Evolutionary conservation across 1,140 invertebrate genomes (phyloP), one percentile per base, ranked within the genome.

Genomic region (Diuraphis noxia): DNA sequence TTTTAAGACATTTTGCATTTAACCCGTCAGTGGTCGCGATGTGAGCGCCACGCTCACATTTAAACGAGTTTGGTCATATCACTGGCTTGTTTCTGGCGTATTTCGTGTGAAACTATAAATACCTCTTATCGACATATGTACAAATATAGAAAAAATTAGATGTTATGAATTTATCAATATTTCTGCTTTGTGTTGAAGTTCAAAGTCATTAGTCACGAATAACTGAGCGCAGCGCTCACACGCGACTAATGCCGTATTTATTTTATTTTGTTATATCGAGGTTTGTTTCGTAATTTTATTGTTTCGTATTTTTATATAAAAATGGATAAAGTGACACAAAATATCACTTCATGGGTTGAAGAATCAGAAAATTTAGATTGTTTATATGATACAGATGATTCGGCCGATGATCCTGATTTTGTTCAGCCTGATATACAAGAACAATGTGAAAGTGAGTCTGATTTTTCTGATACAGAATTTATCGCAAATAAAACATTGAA

Each of bases 141-240:
- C 34, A 81, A 81, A 81, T 81, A 38, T 81, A 81, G 21, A 81
- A 36, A 40, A 81, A 36, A 81, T 40, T 23, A 81, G 5, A 36
- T 81, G 34, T 81, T 81, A 81, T 38, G 77, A 81, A 21, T 81
- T 79, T 79, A 79, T 79, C 77, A 36, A 79, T 79, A 6, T 79
- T 79, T 79, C 34, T 34, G n/a, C 34, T 79, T 79, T 79, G 9
- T 79, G 34, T 79, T 36, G 56, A 63, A 10, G 56, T 2, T 63
- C 8, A 79, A 79, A 79, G 77, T 79, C 77, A 79, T 79, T 79
- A 79, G n/a, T 79, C 77, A 36, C n/a, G 34, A 79, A 79, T 79
- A 79, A 63, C 56, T 63, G 56, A 63, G 56, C 56, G 56, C 56
- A n/a, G 56, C 30, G 56, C 56, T 63, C 56, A 63, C 56, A 63